Evolutionary conservation across 2,797 vertebrate genomes (phyloP).

Genomic region (Eremophila alpestris): DNA sequence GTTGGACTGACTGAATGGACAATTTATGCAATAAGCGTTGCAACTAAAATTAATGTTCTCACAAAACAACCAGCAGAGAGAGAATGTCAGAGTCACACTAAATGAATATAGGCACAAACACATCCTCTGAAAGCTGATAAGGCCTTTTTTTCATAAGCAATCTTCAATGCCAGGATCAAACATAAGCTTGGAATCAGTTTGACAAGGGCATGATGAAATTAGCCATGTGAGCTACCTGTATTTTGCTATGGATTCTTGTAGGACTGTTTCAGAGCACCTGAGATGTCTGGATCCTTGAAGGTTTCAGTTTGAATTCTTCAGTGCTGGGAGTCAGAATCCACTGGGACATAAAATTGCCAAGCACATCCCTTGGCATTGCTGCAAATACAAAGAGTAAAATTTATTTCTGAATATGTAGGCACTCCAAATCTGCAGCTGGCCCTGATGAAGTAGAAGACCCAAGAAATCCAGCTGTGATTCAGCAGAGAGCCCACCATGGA

Average conservation of each 20-base stretch:
- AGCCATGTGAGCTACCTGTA: neutral
- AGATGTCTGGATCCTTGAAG: neutral
- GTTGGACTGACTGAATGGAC: neutral
- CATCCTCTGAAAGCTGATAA: neutral
- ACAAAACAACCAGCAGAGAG: neutral
- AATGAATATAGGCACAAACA: neutral
- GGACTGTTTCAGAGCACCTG: neutral
- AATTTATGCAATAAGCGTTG: neutral
- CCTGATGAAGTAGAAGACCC: neutral
- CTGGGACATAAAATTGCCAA: neutral
- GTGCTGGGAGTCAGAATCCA: neutral
- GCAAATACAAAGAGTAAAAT: neutral
- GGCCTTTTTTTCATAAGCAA: neutral
- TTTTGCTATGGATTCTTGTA: neutral
- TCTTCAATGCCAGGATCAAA: neutral
- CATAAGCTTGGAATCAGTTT: neutral
- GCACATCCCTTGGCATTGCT: neutral
- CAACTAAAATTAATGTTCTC: neutral
- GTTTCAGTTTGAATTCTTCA: neutral
- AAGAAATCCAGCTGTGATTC: neutral
- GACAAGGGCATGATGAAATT: neutral
- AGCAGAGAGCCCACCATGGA: neutral
- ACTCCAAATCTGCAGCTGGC: neutral
- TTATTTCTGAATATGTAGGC: neutral
- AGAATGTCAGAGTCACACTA: neutral